Conservation (phyloP, 53 echinoderm and acorn worm genomes). For the Patiria pectinifera region DNA sequence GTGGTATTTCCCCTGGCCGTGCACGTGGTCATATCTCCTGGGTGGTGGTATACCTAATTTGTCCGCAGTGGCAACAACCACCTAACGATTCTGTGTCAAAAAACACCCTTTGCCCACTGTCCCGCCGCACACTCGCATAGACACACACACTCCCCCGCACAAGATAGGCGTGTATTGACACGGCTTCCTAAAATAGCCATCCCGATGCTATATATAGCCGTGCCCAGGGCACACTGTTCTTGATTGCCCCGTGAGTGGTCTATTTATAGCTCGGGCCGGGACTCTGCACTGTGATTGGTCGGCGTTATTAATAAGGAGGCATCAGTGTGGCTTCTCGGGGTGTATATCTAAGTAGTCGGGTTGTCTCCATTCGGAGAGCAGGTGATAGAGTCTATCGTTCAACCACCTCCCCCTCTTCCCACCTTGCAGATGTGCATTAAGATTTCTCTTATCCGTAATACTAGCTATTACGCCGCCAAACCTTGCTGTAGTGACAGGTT, state of each 20-base stretch:
- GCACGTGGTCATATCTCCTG: not conserved
- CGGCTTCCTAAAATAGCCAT: constrained; percentile 53
- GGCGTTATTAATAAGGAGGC: constrained; percentile 50
- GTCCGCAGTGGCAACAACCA: constrained; percentile 27
- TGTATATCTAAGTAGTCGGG: constrained; percentile 15
- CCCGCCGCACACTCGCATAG: constrained; percentile 18
- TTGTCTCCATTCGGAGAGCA: constrained; percentile 3
- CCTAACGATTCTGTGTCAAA: constrained; percentile 17
- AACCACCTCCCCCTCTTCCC: not conserved
- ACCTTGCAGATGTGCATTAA: not conserved
- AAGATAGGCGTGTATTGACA: constrained; percentile 57
- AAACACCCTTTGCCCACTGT: constrained; percentile 17
- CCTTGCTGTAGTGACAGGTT: not conserved
- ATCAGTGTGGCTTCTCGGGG: constrained; percentile 16
- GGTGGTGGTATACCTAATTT: constrained; percentile 8
- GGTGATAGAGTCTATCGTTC: constrained; percentile 4
- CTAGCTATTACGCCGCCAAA: not conserved
- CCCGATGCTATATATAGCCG: constrained; percentile 57
- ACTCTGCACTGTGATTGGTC: constrained; percentile 42
- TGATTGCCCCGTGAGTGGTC: constrained; percentile 61
- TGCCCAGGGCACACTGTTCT: constrained; percentile 51
- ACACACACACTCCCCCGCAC: constrained; percentile 23
- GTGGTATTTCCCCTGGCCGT: not conserved
- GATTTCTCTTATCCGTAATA: not conserved
- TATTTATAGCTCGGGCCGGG: constrained; percentile 52